Evolutionary conservation across 2,797 vertebrate species (phyloP).

Genomic region (Enteromius mattozi): DNA sequence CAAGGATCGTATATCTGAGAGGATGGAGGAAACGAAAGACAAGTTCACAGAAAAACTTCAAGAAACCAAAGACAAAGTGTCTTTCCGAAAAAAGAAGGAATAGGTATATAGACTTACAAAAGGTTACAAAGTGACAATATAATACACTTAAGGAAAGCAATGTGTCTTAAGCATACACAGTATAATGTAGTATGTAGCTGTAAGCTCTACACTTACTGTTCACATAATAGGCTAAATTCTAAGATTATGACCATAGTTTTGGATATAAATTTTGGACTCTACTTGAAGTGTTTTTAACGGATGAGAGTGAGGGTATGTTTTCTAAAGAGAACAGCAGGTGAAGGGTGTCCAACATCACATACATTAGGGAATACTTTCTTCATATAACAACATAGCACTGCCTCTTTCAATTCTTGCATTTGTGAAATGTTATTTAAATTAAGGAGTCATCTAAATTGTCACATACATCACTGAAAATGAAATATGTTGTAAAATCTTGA

Average conservation of each 20-base stretch:
- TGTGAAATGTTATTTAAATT: neutral
- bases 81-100: conserved; percentile 61
- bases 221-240: neutral
- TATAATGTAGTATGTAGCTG: neutral
- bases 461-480: neutral
- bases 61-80: conserved; percentile 89
- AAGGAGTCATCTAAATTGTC: neutral
- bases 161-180: neutral
- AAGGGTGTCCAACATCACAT: neutral
- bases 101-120: conserved; percentile 8
- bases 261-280: neutral
- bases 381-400: conserved; percentile 2
- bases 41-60: conserved; percentile 65
- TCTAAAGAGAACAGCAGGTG: neutral
- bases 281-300: neutral
- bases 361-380: neutral
- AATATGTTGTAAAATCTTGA: neutral
- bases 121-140: neutral
- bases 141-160: neutral
- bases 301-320: neutral
- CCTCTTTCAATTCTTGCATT: neutral
- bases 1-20: conserved; percentile 86
- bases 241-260: neutral
- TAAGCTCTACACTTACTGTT: neutral
- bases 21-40: conserved; percentile 86